Base-by-base conservation (phyloP, 2,888 invertebrate species). In the Pachymerium ferrugineum region DNA sequence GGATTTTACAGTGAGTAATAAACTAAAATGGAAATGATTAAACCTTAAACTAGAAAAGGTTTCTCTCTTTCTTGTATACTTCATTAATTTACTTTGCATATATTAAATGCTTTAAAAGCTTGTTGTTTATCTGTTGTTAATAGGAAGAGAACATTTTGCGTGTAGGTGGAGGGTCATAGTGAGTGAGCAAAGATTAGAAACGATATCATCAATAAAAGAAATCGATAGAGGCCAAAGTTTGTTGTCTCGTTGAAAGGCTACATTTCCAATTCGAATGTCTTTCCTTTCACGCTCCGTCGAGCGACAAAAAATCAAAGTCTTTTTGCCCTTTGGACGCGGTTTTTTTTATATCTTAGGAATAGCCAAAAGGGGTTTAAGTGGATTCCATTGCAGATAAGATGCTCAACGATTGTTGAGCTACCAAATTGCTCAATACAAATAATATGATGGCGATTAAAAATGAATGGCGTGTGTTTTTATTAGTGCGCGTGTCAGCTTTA, bases 301-400 rank as follows among this genome's bases (percentile, higher is more conserved):
- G 1, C 25, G 62, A 14, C n/a, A 62, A 62, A 62, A 62, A 62
- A 62, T 62, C 62, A 62, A 10, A n/a, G 62, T 25, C 28, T 6
- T n/a, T n/a, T n/a, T 38, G 25, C 8, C 28, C 62, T 62, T 62
- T 62, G 62, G 25, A 62, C 62, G 62, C 10, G 22, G 10, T 62
- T 62, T 62, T 62, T 54, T 62, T 10, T 62, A 25, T 12, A 28
- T 16, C 38, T 62, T 28, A 28, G 25, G 25, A 62, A 62, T 62
- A 62, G 62, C 28, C 62, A n/a, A 22, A n/a, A 28, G 62, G 14
- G 62, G 25, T 62, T 3, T 62, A 25, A 62, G 28, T 62, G 62
- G 62, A 62, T 62, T 62, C 62, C 25, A 62, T 62, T 62, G 25
- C 62, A 62, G 62, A 62, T 62, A 62, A 62, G 62, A 8, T 28